phyloP scores from a whole-genome alignment of 1,140 invertebrate species.

The Halyomorpha halys region DNA sequence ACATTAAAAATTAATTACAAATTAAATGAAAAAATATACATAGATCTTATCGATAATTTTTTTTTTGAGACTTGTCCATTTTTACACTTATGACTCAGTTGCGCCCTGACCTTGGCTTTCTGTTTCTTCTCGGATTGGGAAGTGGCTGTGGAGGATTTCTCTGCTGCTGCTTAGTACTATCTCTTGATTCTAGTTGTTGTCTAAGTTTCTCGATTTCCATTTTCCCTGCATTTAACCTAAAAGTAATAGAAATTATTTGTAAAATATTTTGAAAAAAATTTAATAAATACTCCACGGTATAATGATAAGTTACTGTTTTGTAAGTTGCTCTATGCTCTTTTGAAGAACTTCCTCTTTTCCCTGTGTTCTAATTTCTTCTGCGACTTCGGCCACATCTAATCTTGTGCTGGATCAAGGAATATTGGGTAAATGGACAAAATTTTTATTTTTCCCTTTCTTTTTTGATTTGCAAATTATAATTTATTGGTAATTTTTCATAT shows the following conservation, averaged over 20 bases:
- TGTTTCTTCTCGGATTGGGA: conserved; percentile 5
- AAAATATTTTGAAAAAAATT: background rate
- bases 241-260: background rate
- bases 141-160: background rate
- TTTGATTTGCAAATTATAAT: too few relatives aligned
- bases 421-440: conserved; percentile 8
- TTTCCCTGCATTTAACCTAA: conserved; percentile 6
- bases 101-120: conserved; percentile 10
- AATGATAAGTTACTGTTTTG: conserved; percentile 10
- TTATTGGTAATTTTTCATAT: too few relatives aligned
- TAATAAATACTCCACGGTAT: background rate
- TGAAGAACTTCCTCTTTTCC: conserved; percentile 13
- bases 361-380: conserved; percentile 5
- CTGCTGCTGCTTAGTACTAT: background rate
- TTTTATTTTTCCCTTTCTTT: background rate
- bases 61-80: too few relatives aligned
- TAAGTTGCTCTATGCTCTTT: conserved; percentile 1
- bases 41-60: too few relatives aligned
- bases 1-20: too few relatives aligned
- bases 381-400: conserved; percentile 11
- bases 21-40: too few relatives aligned
- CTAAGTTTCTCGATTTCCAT: conserved; percentile 13
- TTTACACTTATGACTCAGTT: background rate
- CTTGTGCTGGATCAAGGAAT: conserved; percentile 14
- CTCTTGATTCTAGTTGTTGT: conserved; percentile 3